A percentile compares a stretch with the other conserved stretches of the same genome.
Conservation (phyloP, 2,888 invertebrate genomes). For the Carterocephalus palaemon region DNA sequence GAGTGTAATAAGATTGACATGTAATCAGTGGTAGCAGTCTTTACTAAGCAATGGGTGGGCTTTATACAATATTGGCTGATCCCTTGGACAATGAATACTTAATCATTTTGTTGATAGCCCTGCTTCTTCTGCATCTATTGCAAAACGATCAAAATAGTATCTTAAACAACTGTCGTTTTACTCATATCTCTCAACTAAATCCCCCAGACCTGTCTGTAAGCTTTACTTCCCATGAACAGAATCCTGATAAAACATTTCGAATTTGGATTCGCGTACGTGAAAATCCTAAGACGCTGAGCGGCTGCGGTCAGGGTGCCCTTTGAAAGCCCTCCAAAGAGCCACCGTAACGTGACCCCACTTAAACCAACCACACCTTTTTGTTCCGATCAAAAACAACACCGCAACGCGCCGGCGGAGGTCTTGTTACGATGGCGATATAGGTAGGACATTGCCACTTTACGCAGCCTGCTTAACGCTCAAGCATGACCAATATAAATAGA, state of each 20-base stretch:
- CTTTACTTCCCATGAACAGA: not conserved
- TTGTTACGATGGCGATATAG: conserved; percentile 44
- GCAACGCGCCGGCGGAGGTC: conserved; percentile 38
- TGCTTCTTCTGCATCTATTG: no score
- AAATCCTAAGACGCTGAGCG: conserved; percentile 42
- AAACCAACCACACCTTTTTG: conserved; percentile 39
- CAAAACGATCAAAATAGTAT: no score
- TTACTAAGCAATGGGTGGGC: no score
- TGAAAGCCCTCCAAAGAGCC: conserved; percentile 49
- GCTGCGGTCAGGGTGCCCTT: conserved; percentile 57
- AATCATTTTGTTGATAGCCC: no score
- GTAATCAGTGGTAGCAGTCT: no score
- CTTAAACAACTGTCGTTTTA: no score
- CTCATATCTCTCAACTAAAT: no score
- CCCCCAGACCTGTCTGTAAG: conserved; percentile 5
- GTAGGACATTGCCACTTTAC: conserved; percentile 67
- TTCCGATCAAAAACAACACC: conserved; percentile 50
- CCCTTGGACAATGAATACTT: no score
- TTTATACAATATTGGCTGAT: no score
- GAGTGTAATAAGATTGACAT: no score
- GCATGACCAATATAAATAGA: conserved; percentile 28
- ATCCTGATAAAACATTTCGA: conserved; percentile 21
- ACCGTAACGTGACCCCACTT: conserved; percentile 37
- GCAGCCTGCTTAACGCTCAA: conserved; percentile 58
- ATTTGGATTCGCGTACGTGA: conserved; percentile 20